Evolutionary conservation across 92 coral and sea anemone species (phyloP).

Genomic region (Bergia puertoricense): DNA sequence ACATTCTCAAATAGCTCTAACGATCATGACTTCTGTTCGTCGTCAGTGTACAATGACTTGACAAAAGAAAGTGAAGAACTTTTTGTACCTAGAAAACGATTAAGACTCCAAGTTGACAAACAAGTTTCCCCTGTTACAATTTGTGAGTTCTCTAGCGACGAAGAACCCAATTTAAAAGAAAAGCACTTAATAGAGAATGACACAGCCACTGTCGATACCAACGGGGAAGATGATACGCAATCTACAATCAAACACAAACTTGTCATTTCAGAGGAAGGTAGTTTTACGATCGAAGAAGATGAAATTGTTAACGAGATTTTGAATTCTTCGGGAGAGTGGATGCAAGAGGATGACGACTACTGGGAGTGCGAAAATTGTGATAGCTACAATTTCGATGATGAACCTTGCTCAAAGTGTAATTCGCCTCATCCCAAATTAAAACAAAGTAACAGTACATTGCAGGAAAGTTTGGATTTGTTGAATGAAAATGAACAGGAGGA

Average conservation of each 20-base stretch:
- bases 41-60: background rate
- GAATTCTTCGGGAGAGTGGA: conserved; percentile 39
- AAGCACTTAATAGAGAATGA: background rate
- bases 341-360: conserved; percentile 62
- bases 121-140: conserved; percentile 11
- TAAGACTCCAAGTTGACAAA: background rate
- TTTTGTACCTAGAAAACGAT: conserved; percentile 27
- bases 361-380: conserved; percentile 61
- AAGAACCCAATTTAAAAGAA: background rate
- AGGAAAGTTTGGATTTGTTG: background rate
- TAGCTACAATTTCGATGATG: conserved; percentile 48
- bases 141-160: conserved; percentile 41
- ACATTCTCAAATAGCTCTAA: background rate
- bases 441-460: background rate
- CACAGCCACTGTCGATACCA: conserved; percentile 13
- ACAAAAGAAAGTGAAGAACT: background rate
- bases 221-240: conserved; percentile 1
- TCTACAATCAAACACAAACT: conserved; percentile 25
- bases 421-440: background rate
- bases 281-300: conserved; percentile 22
- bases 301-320: conserved; percentile 27
- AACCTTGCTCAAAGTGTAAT: conserved; percentile 33
- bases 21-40: background rate
- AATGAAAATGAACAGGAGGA: conserved; percentile 26
- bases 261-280: conserved; percentile 24